Evolutionary conservation across 1,140 invertebrate species (phyloP).

Genomic region (Hermatobates lingyangjiaoensis): DNA sequence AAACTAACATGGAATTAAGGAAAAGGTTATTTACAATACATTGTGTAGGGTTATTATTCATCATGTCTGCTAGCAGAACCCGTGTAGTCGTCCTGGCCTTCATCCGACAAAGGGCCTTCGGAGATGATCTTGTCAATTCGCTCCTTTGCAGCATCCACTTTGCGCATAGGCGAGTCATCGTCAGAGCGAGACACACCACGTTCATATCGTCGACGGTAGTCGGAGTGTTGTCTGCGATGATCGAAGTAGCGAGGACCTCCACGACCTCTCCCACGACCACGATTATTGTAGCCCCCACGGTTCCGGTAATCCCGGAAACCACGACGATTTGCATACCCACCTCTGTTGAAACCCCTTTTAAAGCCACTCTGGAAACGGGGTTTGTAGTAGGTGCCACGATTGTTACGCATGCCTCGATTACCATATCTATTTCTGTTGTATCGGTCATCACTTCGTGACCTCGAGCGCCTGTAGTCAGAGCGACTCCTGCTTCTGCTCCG

Average conservation of each 20-base stretch:
- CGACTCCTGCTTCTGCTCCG: conserved; percentile 36
- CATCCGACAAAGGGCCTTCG: conserved; percentile 43
- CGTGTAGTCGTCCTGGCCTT: conserved; percentile 37
- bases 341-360: conserved; percentile 25
- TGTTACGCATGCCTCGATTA: conserved; percentile 31
- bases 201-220: conserved; percentile 21
- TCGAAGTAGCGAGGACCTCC: conserved; percentile 27
- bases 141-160: conserved; percentile 36
- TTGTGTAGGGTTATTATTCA: too few species aligned
- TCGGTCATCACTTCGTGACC: conserved; percentile 40
- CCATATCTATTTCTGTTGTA: conserved; percentile 27
- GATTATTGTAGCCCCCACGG: conserved; percentile 25
- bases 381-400: conserved; percentile 54
- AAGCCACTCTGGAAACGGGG: conserved; percentile 42
- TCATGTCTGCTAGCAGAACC: too few species aligned
- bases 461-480: conserved; percentile 23
- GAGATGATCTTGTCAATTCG: conserved; percentile 38
- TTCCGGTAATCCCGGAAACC: conserved; percentile 19
- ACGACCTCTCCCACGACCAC: conserved; percentile 27
- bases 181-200: conserved; percentile 25
- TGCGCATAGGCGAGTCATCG: conserved; percentile 31
- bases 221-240: conserved; percentile 19
- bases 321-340: conserved; percentile 23
- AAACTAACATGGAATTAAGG: too few species aligned
- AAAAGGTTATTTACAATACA: too few species aligned